Evolutionary conservation across 2,888 invertebrate genomes (phyloP), one percentile per base, ranked within the genome.

Genomic region (Electrophaes corylata): DNA sequence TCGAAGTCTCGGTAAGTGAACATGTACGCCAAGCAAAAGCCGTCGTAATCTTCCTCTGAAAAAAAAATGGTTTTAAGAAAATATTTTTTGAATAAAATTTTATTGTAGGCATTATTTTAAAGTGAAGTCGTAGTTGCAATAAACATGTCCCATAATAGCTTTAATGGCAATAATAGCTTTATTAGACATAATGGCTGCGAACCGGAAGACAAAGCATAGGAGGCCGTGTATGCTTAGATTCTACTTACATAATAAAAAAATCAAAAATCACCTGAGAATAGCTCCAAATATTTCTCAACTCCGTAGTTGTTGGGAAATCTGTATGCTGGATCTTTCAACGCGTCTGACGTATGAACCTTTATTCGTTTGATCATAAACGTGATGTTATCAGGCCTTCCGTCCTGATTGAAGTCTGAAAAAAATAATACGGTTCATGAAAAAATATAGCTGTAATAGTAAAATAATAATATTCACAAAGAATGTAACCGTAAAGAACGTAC

Each of bases 21-120:
- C 96, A 99, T 98, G 89, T 99, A 99, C 52, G 99, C 99, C 79
- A 99, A 92, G 81, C 99, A 99, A 89, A 99, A 99, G 16, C 98
- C 97, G 84, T 99, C 98, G 88, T 99, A 99, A 86, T 99, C 98
- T 82, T 98, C 97, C 94, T 98, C 98, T 96, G 94, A 50, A 71
- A 94, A n/a, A 93, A 70, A 10, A 6, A 5, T 26, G 6, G 26
- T 26, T 26, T 3, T 26, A 5, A 6, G 5, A n/a, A n/a, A n/a
- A n/a, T n/a, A n/a, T n/a, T n/a, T n/a, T n/a, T n/a, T n/a, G n/a
- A n/a, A n/a, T n/a, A n/a, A n/a, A n/a, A n/a, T n/a, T n/a, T n/a
- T n/a, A n/a, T n/a, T n/a, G n/a, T n/a, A n/a, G n/a, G n/a, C n/a
- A n/a, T n/a, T n/a, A n/a, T n/a, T n/a, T n/a, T n/a, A n/a, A n/a